These are phyloP conservation scores for Oxygymnocypris stewartii DNA, from an alignment of 2,113 vertebrate species.

Conservation along the genomic window DNA sequence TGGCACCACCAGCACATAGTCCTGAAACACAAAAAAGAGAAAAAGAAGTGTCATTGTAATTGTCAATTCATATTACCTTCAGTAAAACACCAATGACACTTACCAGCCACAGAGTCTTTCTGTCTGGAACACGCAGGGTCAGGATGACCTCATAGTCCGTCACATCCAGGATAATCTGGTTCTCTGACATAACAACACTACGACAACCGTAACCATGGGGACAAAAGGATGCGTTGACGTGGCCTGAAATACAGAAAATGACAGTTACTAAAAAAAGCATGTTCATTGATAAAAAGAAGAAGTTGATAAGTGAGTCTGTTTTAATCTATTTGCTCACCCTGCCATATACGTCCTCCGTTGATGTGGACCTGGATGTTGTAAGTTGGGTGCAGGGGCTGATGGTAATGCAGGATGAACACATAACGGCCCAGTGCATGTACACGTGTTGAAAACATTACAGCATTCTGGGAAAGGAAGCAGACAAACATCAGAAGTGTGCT, in stretches of 20 bases:
- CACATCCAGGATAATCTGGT: slow-evolving; percentile 85
- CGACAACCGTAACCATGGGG: slow-evolving; percentile 91
- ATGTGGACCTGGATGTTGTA: slow-evolving; percentile 85
- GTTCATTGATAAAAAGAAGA: background rate
- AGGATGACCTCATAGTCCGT: slow-evolving; percentile 85
- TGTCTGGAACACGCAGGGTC: slow-evolving; percentile 84
- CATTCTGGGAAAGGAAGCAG: slow-evolving; percentile 74
- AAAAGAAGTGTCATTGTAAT: background rate
- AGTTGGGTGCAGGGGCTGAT: slow-evolving; percentile 86
- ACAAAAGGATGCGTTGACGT: slow-evolving; percentile 87
- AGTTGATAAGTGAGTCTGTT: background rate
- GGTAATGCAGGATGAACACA: slow-evolving; percentile 89
- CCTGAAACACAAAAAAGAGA: slow-evolving; percentile 69
- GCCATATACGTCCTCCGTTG: slow-evolving; percentile 87
- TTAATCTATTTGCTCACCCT: slow-evolving; percentile 76
- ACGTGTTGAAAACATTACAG: slow-evolving; percentile 78
- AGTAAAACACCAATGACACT: slow-evolving; percentile 43
- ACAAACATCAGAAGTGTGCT: background rate
- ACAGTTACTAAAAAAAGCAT: background rate
- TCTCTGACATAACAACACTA: slow-evolving; percentile 84
- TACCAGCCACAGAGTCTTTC: slow-evolving; percentile 91
- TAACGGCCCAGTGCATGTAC: slow-evolving; percentile 88
- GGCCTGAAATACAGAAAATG: slow-evolving; percentile 74
- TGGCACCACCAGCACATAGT: slow-evolving; percentile 89
- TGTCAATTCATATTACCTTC: background rate